These are phyloP conservation scores for Microcebus griseorufus DNA, from an alignment of 2,113 vertebrate genomes.

Conservation along the genomic window DNA sequence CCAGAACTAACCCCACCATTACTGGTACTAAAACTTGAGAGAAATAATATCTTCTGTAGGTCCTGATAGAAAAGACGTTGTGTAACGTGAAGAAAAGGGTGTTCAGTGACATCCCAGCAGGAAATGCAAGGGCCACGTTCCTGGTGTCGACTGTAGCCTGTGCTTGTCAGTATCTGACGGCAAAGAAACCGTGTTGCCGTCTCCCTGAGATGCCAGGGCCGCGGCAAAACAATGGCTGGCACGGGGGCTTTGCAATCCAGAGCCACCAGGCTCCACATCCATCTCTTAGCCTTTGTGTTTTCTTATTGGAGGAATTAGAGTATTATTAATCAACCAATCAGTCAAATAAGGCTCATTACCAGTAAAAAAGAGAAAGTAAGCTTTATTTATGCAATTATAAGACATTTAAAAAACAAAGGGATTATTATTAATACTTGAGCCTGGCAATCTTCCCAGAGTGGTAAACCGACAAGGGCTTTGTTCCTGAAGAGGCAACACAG, in stretches of 20 bases:
- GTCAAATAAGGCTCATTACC: constrained; percentile 83
- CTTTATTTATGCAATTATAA: constrained; percentile 82
- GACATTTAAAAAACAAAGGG: constrained; percentile 82
- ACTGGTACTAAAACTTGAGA: neutral
- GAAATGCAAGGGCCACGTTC: neutral
- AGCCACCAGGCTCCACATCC: neutral
- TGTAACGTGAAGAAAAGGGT: neutral
- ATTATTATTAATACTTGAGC: constrained; percentile 83
- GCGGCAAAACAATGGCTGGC: neutral
- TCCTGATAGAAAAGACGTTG: neutral
- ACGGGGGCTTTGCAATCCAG: neutral
- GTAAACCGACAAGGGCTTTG: constrained; percentile 73
- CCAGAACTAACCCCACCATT: neutral
- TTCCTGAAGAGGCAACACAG: constrained; percentile 67
- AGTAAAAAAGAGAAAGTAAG: constrained; percentile 80
- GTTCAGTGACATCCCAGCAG: neutral
- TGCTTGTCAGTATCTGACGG: neutral
- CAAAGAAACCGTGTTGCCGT: neutral
- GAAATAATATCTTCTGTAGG: neutral
- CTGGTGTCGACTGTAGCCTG: neutral
- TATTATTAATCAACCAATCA: constrained; percentile 79
- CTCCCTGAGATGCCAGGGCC: neutral
- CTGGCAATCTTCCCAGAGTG: constrained; percentile 83
- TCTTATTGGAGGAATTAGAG: constrained; percentile 69
- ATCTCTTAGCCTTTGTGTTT: constrained; percentile 65